A percentile compares a stretch with the other conserved stretches of the same genome.
Evolutionary conservation across 2,113 vertebrate genomes (phyloP).

Genomic region (Aplodontia rufa): DNA sequence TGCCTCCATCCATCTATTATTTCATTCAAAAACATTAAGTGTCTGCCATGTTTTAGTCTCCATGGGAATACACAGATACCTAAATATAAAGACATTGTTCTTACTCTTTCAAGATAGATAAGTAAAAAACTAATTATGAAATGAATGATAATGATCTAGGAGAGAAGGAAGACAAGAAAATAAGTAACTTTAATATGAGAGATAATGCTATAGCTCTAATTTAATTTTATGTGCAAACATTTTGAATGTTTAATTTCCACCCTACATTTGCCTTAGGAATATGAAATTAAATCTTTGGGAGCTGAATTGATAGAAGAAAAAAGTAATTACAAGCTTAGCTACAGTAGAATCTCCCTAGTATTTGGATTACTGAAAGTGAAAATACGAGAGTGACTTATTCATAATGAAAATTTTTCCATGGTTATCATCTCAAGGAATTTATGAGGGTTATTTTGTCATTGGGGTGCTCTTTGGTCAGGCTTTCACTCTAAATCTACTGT

Average conservation of each 20-base stretch:
- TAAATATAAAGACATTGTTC: constrained; percentile 35
- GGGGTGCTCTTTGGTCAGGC: neutral
- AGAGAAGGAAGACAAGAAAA: constrained; percentile 42
- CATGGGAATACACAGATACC: neutral
- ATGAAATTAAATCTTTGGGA: constrained; percentile 59
- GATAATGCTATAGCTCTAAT: constrained; percentile 50
- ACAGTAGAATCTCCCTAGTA: constrained; percentile 3
- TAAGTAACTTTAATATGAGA: constrained; percentile 65
- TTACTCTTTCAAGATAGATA: constrained; percentile 22
- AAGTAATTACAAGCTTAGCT: constrained; percentile 56
- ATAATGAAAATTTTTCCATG: constrained; percentile 21
- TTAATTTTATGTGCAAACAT: constrained; percentile 67
- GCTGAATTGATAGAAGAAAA: constrained; percentile 49
- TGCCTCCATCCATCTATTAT: neutral
- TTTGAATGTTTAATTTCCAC: constrained; percentile 54
- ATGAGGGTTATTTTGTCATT: constrained; percentile 35
- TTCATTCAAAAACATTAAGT: constrained; percentile 30
- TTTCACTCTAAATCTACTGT: neutral
- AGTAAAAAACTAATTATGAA: constrained; percentile 65
- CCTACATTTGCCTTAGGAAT: constrained; percentile 46
- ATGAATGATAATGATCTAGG: constrained; percentile 59
- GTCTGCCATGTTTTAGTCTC: constrained; percentile 28
- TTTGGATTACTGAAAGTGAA: constrained; percentile 47
- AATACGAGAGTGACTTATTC: constrained; percentile 44
- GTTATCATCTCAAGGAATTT: constrained; percentile 43